A percentile compares a stretch with the other conserved stretches of the same genome.
phyloP scores from a whole-genome alignment of 2,113 vertebrate genomes.

The Heterochromis multidens region DNA sequence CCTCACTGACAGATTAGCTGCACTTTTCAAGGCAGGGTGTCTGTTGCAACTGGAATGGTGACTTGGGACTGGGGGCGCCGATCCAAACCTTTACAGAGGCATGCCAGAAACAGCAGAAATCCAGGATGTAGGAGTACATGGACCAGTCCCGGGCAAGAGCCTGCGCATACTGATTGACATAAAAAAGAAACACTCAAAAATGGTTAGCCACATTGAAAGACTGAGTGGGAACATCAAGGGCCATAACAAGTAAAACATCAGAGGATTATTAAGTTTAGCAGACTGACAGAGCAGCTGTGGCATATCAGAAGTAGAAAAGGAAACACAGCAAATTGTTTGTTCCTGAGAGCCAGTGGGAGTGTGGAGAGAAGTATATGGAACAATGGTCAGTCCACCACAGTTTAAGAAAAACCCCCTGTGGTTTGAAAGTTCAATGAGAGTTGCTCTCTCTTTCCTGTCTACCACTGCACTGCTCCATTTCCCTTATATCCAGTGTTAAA shows the following conservation, averaged over 20 bases:
- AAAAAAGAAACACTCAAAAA: background rate
- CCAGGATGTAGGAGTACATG: background rate
- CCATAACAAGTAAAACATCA: conserved; percentile 4
- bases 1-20: no score
- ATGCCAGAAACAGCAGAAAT: no score
- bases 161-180: background rate
- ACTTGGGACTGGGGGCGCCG: no score
- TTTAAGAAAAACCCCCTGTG: conserved; percentile 23
- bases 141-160: background rate
- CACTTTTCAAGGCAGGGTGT: no score
- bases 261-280: conserved; percentile 12
- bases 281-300: background rate
- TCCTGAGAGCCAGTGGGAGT: conserved; percentile 19
- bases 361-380: conserved; percentile 11
- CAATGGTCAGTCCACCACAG: conserved; percentile 23
- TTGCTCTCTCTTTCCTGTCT: conserved; percentile 2
- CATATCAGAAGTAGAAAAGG: conserved; percentile 15
- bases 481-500: conserved; percentile 7
- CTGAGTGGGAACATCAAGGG: background rate
- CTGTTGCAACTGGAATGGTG: no score
- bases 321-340: conserved; percentile 44
- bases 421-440: conserved; percentile 31
- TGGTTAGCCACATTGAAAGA: background rate
- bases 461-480: background rate
- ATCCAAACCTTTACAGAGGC: no score